A percentile compares a stretch with the other conserved stretches of the same genome.
Conservation (phyloP, 2,888 invertebrate genomes). For the Unio delphinus region DNA sequence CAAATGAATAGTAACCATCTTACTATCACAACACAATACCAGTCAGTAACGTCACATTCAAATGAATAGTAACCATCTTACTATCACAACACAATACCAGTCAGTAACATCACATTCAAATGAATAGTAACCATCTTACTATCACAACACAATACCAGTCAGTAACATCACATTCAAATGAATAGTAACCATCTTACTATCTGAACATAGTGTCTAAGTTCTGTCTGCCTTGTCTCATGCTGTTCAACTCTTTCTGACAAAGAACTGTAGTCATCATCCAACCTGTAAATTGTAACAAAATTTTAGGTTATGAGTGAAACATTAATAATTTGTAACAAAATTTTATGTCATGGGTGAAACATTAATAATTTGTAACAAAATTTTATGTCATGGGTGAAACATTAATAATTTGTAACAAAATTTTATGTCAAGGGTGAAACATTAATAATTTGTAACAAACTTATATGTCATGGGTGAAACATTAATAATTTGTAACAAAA, state of each 20-base stretch:
- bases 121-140: constrained; percentile 25
- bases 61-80: too few relatives aligned
- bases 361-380: too few relatives aligned
- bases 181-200: constrained; percentile 36
- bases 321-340: too few relatives aligned
- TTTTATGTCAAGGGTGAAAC: not conserved
- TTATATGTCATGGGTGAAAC: not conserved
- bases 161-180: too few relatives aligned
- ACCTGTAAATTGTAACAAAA: constrained; percentile 20
- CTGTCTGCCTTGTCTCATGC: constrained; percentile 55
- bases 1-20: too few relatives aligned
- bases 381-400: not conserved
- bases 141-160: constrained; percentile 38
- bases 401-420: too few relatives aligned
- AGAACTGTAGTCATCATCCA: constrained; percentile 44
- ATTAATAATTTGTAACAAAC: too few relatives aligned
- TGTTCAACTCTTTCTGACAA: constrained; percentile 41
- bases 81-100: too few relatives aligned
- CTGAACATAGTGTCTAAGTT: constrained; percentile 61
- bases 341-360: not conserved
- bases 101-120: too few relatives aligned
- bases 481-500: constrained; percentile 1
- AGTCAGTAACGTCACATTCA: too few relatives aligned
- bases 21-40: constrained; percentile 51
- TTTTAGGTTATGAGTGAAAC: not conserved